phyloP scores from a whole-genome alignment of 2,888 invertebrate genomes.

The Athrips mouffetella region DNA sequence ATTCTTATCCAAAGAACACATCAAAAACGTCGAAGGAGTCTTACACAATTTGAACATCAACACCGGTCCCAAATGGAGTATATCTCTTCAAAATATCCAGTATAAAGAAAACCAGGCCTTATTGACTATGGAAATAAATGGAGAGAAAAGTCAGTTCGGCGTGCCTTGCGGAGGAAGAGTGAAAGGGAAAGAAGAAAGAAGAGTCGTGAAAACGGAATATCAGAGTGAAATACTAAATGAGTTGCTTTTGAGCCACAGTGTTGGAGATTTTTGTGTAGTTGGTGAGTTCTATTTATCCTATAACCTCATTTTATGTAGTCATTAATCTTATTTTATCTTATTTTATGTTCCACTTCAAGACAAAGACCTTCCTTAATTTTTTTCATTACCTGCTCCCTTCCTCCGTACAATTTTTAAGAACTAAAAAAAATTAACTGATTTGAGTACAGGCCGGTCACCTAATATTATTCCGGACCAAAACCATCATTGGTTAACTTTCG shows the following conservation, averaged over 20 bases:
- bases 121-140: slow-evolving; percentile 63
- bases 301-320: neutral
- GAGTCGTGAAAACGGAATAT: slow-evolving; percentile 83
- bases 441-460: too few relatives aligned
- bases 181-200: slow-evolving; percentile 37
- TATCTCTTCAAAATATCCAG: slow-evolving; percentile 41
- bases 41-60: slow-evolving; percentile 80
- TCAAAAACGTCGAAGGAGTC: slow-evolving; percentile 83
- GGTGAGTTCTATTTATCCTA: slow-evolving; percentile 51
- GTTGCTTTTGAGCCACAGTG: slow-evolving; percentile 86
- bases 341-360: too few relatives aligned
- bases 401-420: too few relatives aligned
- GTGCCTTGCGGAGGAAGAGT: slow-evolving; percentile 59
- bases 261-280: slow-evolving; percentile 91
- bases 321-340: too few relatives aligned
- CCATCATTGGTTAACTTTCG: too few relatives aligned
- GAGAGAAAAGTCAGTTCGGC: slow-evolving; percentile 53
- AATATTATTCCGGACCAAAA: too few relatives aligned
- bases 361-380: too few relatives aligned
- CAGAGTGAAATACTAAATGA: slow-evolving; percentile 88
- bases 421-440: too few relatives aligned
- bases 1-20: slow-evolving; percentile 87
- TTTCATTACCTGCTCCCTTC: too few relatives aligned
- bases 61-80: slow-evolving; percentile 43
- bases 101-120: slow-evolving; percentile 52